phyloP scores from a whole-genome alignment of 2,888 invertebrate species.

The Athrips mouffetella region DNA sequence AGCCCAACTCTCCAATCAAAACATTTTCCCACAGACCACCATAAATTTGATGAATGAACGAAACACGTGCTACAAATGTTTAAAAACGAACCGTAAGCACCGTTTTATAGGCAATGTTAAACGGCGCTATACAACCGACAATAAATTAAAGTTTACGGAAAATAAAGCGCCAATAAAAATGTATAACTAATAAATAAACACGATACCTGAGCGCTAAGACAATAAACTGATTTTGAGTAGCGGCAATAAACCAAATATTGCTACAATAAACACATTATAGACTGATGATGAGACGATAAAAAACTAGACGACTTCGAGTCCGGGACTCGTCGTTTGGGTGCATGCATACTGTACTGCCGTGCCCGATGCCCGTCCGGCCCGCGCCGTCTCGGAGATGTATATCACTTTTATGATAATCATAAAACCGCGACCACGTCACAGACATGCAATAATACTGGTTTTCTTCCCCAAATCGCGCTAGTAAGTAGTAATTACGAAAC shows the following conservation, averaged over 20 bases:
- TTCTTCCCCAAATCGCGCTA: conserved; percentile 65
- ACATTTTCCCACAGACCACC: conserved; percentile 73
- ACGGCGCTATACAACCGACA: conserved; percentile 71
- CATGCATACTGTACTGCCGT: too few species aligned
- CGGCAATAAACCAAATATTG: conserved; percentile 76
- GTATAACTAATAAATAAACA: conserved; percentile 79
- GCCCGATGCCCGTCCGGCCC: too few species aligned
- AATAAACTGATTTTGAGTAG: conserved; percentile 74
- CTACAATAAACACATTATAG: conserved; percentile 75
- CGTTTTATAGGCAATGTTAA: conserved; percentile 78
- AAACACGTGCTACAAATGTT: conserved; percentile 77
- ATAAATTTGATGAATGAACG: conserved; percentile 78
- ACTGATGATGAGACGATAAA: conserved; percentile 72
- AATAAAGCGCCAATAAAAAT: conserved; percentile 78
- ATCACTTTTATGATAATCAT: conserved; percentile 72
- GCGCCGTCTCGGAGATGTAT: conserved; percentile 50
- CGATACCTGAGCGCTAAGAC: conserved; percentile 75
- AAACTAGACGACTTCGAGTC: conserved; percentile 39
- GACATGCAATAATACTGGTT: conserved; percentile 67
- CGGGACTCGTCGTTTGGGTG: conserved; percentile 29
- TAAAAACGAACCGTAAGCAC: conserved; percentile 74
- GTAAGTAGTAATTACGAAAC: conserved; percentile 69
- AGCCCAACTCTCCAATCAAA: conserved; percentile 55
- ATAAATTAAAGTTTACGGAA: conserved; percentile 78
- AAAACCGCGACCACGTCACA: conserved; percentile 62